These are phyloP conservation scores for Hippolais icterina DNA, from an alignment of 2,113 vertebrate genomes.

Conservation along the genomic window DNA sequence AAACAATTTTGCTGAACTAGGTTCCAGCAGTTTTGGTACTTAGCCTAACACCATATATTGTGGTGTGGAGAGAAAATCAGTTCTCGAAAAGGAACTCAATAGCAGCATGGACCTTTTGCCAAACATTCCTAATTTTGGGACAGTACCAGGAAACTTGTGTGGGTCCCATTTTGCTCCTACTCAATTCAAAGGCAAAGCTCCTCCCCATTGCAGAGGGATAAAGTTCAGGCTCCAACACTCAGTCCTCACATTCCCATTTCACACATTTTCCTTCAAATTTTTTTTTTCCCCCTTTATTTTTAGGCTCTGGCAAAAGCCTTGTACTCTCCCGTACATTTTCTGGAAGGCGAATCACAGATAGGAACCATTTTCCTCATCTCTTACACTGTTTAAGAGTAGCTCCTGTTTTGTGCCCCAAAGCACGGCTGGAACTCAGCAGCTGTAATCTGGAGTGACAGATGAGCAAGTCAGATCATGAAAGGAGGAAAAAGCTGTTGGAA, in stretches of 20 bases:
- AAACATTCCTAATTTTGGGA: constrained; percentile 27
- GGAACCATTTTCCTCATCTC: neutral
- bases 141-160: constrained; percentile 39
- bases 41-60: constrained; percentile 52
- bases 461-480: constrained; percentile 52
- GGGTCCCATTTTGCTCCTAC: neutral
- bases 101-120: constrained; percentile 3
- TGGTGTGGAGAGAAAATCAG: constrained; percentile 11
- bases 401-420: constrained; percentile 6
- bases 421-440: neutral
- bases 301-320: neutral
- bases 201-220: neutral
- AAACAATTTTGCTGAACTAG: constrained; percentile 55
- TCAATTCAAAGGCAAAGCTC: neutral
- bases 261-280: neutral
- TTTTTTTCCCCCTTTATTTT: neutral
- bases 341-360: neutral
- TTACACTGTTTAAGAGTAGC: neutral
- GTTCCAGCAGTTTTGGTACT: constrained; percentile 49
- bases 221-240: neutral
- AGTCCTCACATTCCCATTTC: neutral
- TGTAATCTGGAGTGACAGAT: constrained; percentile 25
- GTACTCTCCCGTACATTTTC: neutral
- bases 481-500: neutral
- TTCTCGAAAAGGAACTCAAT: constrained; percentile 25